These are phyloP conservation scores for Xylota sylvarum DNA, from an alignment of 2,888 invertebrate genomes.

Conservation along the genomic window DNA sequence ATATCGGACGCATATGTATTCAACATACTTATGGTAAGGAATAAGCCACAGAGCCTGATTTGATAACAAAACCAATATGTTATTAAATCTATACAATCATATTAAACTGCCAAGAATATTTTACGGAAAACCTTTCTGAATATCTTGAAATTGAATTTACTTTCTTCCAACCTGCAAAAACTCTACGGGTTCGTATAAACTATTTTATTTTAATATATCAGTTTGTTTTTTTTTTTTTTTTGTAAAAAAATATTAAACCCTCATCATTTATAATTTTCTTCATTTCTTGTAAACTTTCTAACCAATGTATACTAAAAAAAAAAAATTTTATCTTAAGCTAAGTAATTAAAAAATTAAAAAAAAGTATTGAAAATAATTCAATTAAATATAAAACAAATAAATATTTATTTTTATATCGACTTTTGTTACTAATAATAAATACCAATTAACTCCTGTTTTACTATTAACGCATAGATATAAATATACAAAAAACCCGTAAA, in stretches of 20 bases:
- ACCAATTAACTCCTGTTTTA: conserved; percentile 65
- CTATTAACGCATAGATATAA: conserved; percentile 46
- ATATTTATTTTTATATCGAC: conserved; percentile 76
- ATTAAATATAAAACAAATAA: conserved; percentile 38
- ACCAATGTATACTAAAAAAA: conserved; percentile 67
- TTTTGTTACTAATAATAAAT: conserved; percentile 69
- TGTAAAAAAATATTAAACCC: neutral
- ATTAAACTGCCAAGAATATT: no score
- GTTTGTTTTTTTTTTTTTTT: neutral
- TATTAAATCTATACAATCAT: no score
- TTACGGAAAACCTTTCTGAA: no score
- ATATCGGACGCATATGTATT: no score
- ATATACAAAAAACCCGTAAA: conserved; percentile 39
- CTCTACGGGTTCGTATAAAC: no score
- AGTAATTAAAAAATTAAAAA: conserved; percentile 23
- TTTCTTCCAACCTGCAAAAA: no score
- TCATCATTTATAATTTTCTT: neutral
- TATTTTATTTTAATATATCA: no score
- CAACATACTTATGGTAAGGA: no score
- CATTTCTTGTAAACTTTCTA: conserved; percentile 1
- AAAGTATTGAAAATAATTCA: conserved; percentile 45
- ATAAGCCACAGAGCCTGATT: no score
- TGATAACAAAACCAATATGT: no score
- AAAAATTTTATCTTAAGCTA: conserved; percentile 30
- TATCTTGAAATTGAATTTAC: no score